phyloP scores from a whole-genome alignment of 2,113 vertebrate species.

The Oryzias melastigma region DNA sequence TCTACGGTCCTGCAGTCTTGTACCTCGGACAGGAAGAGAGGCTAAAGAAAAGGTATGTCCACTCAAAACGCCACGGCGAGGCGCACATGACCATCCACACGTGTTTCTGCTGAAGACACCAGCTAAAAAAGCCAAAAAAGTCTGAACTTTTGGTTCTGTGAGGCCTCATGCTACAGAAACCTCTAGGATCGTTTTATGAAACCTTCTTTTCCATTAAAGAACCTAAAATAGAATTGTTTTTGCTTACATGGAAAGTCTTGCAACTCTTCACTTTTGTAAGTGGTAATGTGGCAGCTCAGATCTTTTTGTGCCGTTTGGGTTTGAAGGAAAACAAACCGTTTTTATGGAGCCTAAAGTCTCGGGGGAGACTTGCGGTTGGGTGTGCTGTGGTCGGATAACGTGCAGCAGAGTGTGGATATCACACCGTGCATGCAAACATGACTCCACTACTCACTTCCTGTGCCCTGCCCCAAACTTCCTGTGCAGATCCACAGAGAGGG shows the following conservation, averaged over 20 bases:
- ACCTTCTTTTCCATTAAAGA: too few species aligned
- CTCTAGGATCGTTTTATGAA: slow-evolving; percentile 12
- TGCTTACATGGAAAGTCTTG: too few species aligned
- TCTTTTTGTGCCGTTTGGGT: too few species aligned
- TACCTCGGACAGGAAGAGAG: slow-evolving; percentile 57
- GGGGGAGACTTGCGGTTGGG: slow-evolving; percentile 30
- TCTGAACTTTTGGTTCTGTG: slow-evolving; percentile 5
- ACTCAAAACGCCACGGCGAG: background rate
- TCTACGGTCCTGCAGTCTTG: slow-evolving; percentile 44
- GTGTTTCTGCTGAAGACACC: slow-evolving; percentile 44
- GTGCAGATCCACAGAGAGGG: slow-evolving; percentile 18
- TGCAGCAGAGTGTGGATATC: slow-evolving; percentile 41
- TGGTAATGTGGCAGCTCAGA: too few species aligned
- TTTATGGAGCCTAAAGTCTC: slow-evolving; percentile 1
- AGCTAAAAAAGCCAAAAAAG: slow-evolving; percentile 37
- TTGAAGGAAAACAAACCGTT: too few species aligned
- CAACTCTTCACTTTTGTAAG: too few species aligned
- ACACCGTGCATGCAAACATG: slow-evolving; percentile 46
- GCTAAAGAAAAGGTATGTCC: slow-evolving; percentile 63
- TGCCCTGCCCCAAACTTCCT: slow-evolving; percentile 40
- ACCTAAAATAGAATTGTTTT: too few species aligned
- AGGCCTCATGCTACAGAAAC: slow-evolving; percentile 6
- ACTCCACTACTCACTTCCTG: slow-evolving; percentile 59
- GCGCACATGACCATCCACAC: slow-evolving; percentile 25
- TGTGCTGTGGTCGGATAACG: slow-evolving; percentile 16